Base-by-base conservation (phyloP, 1,140 invertebrate genomes). In the Orius laevigatus region DNA sequence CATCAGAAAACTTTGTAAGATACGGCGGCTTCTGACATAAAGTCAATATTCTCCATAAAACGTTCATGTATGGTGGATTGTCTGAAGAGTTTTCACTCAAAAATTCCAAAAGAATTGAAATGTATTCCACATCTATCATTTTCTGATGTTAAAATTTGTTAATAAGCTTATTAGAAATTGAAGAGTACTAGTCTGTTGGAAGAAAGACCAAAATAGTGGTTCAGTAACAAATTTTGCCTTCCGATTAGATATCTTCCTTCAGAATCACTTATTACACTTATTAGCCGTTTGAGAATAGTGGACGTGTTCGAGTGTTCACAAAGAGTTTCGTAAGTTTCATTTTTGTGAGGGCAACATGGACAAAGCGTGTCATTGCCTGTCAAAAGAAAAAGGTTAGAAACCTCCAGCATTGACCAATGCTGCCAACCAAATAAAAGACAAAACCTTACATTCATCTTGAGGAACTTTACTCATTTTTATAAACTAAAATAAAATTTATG, bases 181-280 rank as follows among this genome's bases (percentile, higher is more conserved):
- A 16, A 14, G 14, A n/a, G n/a, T 45, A 45, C 43, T 6, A 45
- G n/a, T 32, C 25, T 19, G 8, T 31, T 31, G 5, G 25, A 12
- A n/a, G 25, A 32, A 12, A 45, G n/a, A 9, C 43, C 43, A n/a
- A 45, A n/a, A n/a, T 31, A 33, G 32, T 45, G 43, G 32, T 45
- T 25, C n/a, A 45, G 3, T 31, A 45, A 18, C 5, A 31, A 31
- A 19, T 31, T 31, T 12, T 45, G 43, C 3, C 43, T 19, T n/a
- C 18, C 43, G 9, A 45, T 45, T 3, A 45, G 25, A 10, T 31
- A 31, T 12, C 11, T 31, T 25, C 43, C 43, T 9, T 32, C 43
- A 3, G 25, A 19, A 20, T 32, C 19, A 4, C n/a, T 31, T 5
- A 45, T n/a, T 8, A 32, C 8, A 5, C n/a, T n/a, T n/a, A 19